Evolutionary conservation across 2,888 invertebrate genomes (phyloP).

Genomic region (Volucella inflata): DNA sequence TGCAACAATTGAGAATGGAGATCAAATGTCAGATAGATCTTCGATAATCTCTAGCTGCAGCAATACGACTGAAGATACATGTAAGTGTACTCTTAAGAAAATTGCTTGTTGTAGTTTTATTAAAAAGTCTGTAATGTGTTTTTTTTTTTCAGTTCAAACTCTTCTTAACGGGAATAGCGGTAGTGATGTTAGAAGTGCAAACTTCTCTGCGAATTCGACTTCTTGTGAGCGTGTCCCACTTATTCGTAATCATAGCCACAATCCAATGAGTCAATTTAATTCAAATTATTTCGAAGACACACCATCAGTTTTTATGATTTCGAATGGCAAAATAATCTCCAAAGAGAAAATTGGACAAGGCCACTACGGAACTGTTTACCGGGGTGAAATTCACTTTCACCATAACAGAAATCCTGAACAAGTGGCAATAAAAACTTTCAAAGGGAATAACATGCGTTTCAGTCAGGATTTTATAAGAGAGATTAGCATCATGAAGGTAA

Average conservation of each 20-base stretch:
- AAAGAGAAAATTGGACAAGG: conserved; percentile 86
- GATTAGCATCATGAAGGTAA: conserved; percentile 93
- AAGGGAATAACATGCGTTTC: conserved; percentile 82
- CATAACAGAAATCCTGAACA: conserved; percentile 81
- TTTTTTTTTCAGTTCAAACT: conserved; percentile 47
- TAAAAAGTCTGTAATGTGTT: not conserved
- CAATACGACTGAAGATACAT: conserved; percentile 60
- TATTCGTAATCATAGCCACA: conserved; percentile 51
- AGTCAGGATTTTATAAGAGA: conserved; percentile 92
- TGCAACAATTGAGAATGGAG: conserved; percentile 61
- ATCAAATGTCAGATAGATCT: conserved; percentile 65
- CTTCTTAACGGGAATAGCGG: conserved; percentile 69
- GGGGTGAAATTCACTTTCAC: conserved; percentile 85
- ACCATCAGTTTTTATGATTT: conserved; percentile 79
- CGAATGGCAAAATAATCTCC: conserved; percentile 80
- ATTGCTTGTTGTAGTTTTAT: not conserved
- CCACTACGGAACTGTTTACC: conserved; percentile 93
- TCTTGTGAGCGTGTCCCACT: conserved; percentile 67
- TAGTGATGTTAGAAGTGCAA: conserved; percentile 64
- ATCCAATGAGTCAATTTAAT: conserved; percentile 37
- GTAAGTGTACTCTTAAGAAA: conserved; percentile 39
- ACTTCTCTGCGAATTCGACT: conserved; percentile 61
- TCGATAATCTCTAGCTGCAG: conserved; percentile 70
- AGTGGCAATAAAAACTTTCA: conserved; percentile 88
- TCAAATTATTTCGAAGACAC: conserved; percentile 76